Conservation (phyloP, 2,797 vertebrate species). For the Hydrocynus forskahlii region DNA sequence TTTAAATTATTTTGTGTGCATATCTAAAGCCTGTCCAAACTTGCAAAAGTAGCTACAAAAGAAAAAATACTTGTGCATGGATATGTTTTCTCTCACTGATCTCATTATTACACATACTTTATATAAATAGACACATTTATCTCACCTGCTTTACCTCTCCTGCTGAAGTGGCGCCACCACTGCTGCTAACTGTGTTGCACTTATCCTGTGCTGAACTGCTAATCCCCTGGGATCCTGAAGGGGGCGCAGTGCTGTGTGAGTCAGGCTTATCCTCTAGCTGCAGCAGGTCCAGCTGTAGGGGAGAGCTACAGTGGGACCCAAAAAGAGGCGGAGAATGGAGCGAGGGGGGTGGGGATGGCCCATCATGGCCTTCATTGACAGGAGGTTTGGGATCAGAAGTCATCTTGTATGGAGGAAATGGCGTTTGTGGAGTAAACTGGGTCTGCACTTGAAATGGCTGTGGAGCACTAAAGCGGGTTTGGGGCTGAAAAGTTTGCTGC, state of each 20-base stretch:
- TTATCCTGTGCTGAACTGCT: constrained; percentile 60
- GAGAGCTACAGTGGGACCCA: constrained; percentile 93
- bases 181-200: constrained; percentile 54
- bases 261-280: constrained; percentile 87
- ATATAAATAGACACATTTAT: neutral
- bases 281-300: constrained; percentile 89
- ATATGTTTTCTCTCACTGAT: neutral
- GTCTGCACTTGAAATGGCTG: constrained; percentile 65
- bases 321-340: constrained; percentile 84
- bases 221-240: constrained; percentile 64
- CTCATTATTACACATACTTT: neutral
- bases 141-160: constrained; percentile 77
- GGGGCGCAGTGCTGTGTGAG: constrained; percentile 67
- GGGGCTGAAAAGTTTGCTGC: constrained; percentile 63
- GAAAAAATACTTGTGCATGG: too few species aligned
- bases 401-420: constrained; percentile 72
- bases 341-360: constrained; percentile 68
- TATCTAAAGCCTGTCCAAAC: too few species aligned
- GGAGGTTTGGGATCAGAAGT: constrained; percentile 69
- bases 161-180: constrained; percentile 12
- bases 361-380: constrained; percentile 67
- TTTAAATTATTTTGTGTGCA: too few species aligned
- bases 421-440: constrained; percentile 65
- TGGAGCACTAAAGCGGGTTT: constrained; percentile 63
- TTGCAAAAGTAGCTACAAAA: too few species aligned